Conservation (phyloP, 2,113 vertebrate genomes). For the Ginglymostoma cirratum region DNA sequence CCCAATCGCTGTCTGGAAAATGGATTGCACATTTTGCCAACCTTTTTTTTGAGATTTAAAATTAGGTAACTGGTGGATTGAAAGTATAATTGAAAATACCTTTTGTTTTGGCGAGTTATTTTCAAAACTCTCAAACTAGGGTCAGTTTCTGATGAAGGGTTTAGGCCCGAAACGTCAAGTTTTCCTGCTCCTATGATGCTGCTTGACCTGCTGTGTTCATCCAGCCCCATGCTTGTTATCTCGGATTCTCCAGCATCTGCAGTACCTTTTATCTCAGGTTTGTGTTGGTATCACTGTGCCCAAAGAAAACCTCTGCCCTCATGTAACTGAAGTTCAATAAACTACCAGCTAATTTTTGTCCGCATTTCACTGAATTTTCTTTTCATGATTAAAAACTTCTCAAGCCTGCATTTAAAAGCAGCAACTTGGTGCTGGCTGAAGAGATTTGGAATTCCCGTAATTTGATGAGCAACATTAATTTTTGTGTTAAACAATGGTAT, state of each 20-base stretch:
- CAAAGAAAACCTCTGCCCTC: not conserved
- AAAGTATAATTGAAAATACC: not conserved
- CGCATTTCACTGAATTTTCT: not conserved
- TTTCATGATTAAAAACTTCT: not conserved
- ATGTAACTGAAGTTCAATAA: not conserved
- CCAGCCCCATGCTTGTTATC: too few relatives aligned
- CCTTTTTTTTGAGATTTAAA: not conserved
- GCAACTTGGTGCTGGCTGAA: not conserved
- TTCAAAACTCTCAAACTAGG: too few relatives aligned
- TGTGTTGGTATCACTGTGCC: not conserved
- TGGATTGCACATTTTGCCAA: not conserved
- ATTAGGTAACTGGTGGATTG: not conserved
- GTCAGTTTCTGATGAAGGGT: too few relatives aligned
- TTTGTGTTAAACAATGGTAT: slow-evolving; percentile 26
- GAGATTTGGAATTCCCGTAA: not conserved
- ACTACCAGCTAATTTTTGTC: not conserved
- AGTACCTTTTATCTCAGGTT: too few relatives aligned
- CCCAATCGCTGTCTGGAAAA: not conserved
- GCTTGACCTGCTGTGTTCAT: too few relatives aligned
- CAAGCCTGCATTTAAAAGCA: not conserved
- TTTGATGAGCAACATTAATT: slow-evolving; percentile 23
- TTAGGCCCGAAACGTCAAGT: too few relatives aligned
- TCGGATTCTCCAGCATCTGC: too few relatives aligned
- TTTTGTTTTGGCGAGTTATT: too few relatives aligned
- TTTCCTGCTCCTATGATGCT: too few relatives aligned